These are phyloP conservation scores for mouse (Mus musculus) DNA, from an alignment of 2,113 vertebrate genomes.

Conservation along the genomic window DNA sequence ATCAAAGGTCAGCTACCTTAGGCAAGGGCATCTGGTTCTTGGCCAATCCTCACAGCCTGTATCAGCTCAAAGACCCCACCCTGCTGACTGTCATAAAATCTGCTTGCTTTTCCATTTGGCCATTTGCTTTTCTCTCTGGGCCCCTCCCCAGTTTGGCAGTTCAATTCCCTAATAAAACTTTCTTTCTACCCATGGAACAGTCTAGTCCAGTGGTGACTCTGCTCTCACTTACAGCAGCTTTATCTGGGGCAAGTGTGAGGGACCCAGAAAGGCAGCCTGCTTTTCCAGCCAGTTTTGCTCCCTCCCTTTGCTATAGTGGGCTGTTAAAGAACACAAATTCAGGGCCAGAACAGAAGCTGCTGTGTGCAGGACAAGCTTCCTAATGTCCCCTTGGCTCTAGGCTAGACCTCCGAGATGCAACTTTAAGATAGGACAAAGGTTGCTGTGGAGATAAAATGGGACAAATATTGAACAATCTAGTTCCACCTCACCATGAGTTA, in stretches of 20 bases:
- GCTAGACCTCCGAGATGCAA: conserved; percentile 60
- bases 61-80: not conserved
- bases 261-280: not conserved
- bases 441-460: conserved; percentile 1
- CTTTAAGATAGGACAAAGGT: conserved; percentile 38
- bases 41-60: not conserved
- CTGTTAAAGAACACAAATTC: not conserved
- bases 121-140: not conserved
- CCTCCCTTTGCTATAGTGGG: not conserved
- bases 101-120: not conserved
- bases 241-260: not conserved
- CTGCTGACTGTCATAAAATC: not conserved
- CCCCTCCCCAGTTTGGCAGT: not conserved
- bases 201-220: not conserved
- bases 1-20: not conserved
- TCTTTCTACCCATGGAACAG: not conserved
- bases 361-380: conserved; percentile 16
- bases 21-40: not conserved
- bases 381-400: conserved; percentile 4
- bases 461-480: not conserved
- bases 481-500: not conserved
- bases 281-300: not conserved
- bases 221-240: not conserved
- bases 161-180: not conserved
- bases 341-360: conserved; percentile 36